Evolutionary conservation across 2,888 invertebrate species (phyloP).

Genomic region (Capitulum mitella): DNA sequence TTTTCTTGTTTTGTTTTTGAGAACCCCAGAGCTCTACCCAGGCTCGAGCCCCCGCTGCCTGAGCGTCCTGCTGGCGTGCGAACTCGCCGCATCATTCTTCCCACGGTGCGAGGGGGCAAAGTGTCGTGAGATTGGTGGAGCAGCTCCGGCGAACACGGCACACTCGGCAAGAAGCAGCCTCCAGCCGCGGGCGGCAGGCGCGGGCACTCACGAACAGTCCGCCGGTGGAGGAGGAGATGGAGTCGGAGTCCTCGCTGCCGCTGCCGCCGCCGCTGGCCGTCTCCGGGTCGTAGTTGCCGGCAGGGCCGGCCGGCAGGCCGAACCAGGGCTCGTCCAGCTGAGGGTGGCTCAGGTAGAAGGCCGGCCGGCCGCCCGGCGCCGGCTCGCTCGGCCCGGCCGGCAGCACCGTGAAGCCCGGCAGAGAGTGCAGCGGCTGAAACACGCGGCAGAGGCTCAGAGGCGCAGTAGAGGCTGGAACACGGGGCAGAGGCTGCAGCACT

Average conservation of each 20-base stretch:
- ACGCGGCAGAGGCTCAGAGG: background rate
- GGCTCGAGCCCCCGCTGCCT: too few species aligned
- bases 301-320: background rate
- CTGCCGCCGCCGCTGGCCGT: background rate
- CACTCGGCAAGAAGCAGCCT: too few species aligned
- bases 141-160: too few species aligned
- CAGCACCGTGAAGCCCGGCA: background rate
- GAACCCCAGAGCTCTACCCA: too few species aligned
- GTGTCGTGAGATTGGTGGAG: too few species aligned
- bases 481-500: too few species aligned
- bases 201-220: slow-evolving; percentile 3
- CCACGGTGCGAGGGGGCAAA: too few species aligned
- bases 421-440: slow-evolving; percentile 3
- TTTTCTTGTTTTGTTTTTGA: too few species aligned
- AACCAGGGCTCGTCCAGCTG: slow-evolving; percentile 5
- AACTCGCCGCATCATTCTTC: too few species aligned
- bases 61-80: too few species aligned
- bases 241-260: background rate
- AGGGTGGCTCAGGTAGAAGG: slow-evolving; percentile 1
- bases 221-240: slow-evolving; percentile 17
- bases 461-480: too few species aligned
- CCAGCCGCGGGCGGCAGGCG: background rate
- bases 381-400: background rate
- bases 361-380: background rate
- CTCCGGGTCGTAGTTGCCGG: background rate